Percentiles rank a stretch among this genome's conserved stretches.
Evolutionary conservation across 1,140 invertebrate genomes (phyloP).

Genomic region (Hestina assimilis): DNA sequence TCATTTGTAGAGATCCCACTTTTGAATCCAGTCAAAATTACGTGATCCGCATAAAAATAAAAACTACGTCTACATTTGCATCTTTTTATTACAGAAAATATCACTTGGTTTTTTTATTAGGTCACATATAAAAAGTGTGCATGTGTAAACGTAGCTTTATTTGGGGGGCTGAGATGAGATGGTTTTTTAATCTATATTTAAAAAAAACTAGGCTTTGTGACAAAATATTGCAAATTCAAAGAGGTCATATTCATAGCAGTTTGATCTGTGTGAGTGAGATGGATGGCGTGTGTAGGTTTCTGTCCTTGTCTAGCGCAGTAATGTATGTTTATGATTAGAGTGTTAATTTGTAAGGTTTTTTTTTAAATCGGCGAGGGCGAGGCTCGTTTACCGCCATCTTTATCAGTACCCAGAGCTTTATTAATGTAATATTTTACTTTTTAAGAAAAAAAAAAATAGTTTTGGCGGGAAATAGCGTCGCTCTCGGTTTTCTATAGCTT

Average conservation of each 20-base stretch:
- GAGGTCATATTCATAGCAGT: not conserved
- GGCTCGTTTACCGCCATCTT: constrained; percentile 14
- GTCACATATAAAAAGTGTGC: not conserved
- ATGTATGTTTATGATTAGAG: constrained; percentile 8
- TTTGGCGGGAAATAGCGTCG: constrained; percentile 7
- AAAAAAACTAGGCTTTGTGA: constrained; percentile 5
- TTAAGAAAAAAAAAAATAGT: constrained; percentile 14
- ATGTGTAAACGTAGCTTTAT: constrained; percentile 1
- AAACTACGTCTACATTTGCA: constrained; percentile 12
- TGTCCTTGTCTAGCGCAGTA: not conserved
- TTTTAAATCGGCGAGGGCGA: constrained; percentile 18
- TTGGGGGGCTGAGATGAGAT: not conserved
- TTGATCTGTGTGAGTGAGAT: not conserved
- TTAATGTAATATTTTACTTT: constrained; percentile 18
- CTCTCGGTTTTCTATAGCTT: constrained; percentile 10
- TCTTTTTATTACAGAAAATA: not conserved
- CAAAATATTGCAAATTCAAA: constrained; percentile 4
- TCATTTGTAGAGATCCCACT: constrained; percentile 23
- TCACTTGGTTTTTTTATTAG: not conserved
- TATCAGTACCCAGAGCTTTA: constrained; percentile 28
- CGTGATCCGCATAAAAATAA: constrained; percentile 21
- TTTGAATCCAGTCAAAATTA: constrained; percentile 31
- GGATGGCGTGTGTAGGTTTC: not conserved
- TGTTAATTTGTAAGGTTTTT: constrained; percentile 5
- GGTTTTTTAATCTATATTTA: not conserved